phyloP scores from a whole-genome alignment of 2,888 invertebrate species.

The Seira musarum region DNA sequence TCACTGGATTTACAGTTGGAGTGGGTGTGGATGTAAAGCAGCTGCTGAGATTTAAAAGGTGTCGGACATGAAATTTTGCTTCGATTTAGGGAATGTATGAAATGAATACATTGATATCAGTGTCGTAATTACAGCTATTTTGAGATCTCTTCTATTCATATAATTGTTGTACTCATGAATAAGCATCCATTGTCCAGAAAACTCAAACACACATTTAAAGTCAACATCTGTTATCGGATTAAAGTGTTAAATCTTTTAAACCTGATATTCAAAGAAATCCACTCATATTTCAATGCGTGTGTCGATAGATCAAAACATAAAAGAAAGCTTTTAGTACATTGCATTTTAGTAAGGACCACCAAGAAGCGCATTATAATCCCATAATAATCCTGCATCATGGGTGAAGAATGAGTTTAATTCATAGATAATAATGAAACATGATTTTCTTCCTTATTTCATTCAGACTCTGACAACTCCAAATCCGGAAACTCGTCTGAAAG shows the following conservation, averaged over 20 bases:
- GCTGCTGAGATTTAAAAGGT: slow-evolving; percentile 5
- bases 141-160: no score
- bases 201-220: no score
- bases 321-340: no score
- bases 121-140: no score
- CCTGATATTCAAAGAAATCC: neutral
- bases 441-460: slow-evolving; percentile 29
- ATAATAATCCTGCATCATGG: no score
- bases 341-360: neutral
- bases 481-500: slow-evolving; percentile 70
- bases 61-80: no score
- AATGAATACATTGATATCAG: neutral
- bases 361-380: neutral
- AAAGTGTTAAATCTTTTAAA: neutral
- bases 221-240: slow-evolving; percentile 7
- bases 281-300: neutral
- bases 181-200: neutral
- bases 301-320: neutral
- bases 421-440: neutral
- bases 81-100: neutral
- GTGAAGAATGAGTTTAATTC: neutral
- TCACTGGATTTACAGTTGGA: neutral
- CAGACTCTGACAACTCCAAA: slow-evolving; percentile 66
- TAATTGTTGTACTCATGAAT: neutral
- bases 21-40: slow-evolving; percentile 5